These are phyloP conservation scores for Loris lydekkerianus DNA, from an alignment of 2,797 vertebrate species.

Conservation along the genomic window DNA sequence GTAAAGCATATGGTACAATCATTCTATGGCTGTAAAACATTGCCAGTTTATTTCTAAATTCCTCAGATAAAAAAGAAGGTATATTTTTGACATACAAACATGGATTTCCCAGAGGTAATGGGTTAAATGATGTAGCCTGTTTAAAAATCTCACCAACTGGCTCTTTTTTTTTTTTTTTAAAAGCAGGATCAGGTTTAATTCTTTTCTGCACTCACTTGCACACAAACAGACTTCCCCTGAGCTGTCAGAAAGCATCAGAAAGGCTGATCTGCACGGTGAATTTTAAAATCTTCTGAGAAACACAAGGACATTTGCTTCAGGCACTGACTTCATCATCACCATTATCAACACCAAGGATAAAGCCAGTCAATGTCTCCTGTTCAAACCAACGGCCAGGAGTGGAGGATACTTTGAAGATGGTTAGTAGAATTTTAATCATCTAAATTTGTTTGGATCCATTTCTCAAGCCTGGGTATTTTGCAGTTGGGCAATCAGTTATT, in stretches of 20 bases:
- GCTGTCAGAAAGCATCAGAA: conserved; percentile 76
- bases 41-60: conserved; percentile 49
- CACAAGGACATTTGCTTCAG: conserved; percentile 60
- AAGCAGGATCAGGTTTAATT: conserved; percentile 42
- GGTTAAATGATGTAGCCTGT: conserved; percentile 59
- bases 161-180: conserved; percentile 41
- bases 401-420: conserved; percentile 52
- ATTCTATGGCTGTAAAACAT: conserved; percentile 45
- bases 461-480: background rate
- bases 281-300: conserved; percentile 63
- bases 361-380: conserved; percentile 39
- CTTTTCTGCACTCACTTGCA: conserved; percentile 38
- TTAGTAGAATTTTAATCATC: conserved; percentile 52
- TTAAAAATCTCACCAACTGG: conserved; percentile 51
- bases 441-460: conserved; percentile 28
- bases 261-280: conserved; percentile 59
- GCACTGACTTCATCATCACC: conserved; percentile 54
- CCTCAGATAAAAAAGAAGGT: conserved; percentile 37
- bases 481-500: conserved; percentile 18
- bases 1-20: conserved; percentile 45
- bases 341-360: conserved; percentile 44
- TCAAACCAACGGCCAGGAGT: conserved; percentile 49
- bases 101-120: conserved; percentile 46
- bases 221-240: conserved; percentile 19
- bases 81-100: conserved; percentile 48